Conservation (phyloP, 92 coral and sea anemone species). For the Zoanthus sociatus region DNA sequence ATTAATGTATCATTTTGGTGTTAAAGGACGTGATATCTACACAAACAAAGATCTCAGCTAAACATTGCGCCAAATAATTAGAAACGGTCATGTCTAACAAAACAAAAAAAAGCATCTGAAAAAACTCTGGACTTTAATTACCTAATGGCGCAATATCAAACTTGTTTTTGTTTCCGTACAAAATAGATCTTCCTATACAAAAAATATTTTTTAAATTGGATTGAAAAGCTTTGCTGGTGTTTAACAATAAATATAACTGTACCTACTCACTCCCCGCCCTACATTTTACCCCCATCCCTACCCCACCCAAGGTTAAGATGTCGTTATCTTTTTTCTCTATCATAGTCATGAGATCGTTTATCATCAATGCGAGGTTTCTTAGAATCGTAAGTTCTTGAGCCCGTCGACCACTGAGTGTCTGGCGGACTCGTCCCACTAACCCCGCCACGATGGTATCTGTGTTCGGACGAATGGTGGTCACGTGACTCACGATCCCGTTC, state of each 20-base stretch:
- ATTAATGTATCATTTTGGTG: too few species aligned
- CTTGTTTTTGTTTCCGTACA: background rate
- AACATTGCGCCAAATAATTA: background rate
- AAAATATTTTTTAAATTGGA: background rate
- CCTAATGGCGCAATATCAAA: background rate
- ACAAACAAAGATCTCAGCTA: too few species aligned
- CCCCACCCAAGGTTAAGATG: conserved; percentile 10
- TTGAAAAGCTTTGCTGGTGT: background rate
- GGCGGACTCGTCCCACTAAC: conserved; percentile 29
- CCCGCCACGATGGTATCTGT: conserved; percentile 52
- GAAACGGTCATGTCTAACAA: background rate
- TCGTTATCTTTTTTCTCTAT: conserved; percentile 80
- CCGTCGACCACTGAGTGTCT: conserved; percentile 45
- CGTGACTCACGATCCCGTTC: conserved; percentile 81
- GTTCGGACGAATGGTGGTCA: conserved; percentile 82
- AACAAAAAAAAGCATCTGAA: background rate
- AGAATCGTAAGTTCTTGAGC: conserved; percentile 57
- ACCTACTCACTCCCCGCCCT: background rate
- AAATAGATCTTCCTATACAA: background rate
- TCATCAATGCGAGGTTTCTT: conserved; percentile 76
- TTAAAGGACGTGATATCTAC: too few species aligned
- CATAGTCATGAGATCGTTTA: conserved; percentile 65
- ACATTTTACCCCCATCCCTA: background rate
- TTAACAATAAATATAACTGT: conserved; percentile 19
- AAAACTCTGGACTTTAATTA: too few species aligned